Evolutionary conservation across 1,140 invertebrate genomes (phyloP), one percentile per base, ranked within the genome.

Genomic region (Armadillidium nasatum): DNA sequence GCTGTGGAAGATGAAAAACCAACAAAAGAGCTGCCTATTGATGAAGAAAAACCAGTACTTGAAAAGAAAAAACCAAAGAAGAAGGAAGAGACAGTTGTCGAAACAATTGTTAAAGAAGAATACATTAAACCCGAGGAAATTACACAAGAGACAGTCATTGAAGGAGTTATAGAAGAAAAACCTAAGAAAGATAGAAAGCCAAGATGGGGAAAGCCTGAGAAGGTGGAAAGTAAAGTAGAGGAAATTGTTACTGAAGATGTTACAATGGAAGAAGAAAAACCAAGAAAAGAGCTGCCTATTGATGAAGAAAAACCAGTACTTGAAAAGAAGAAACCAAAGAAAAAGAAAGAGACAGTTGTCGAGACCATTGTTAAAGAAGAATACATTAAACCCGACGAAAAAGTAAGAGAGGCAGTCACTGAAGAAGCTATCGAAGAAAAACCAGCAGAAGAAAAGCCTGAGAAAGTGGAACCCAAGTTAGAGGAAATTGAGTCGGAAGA

Each of bases 231-330:
- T n/a, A 54, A 67, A 75, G 67, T 71, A 23, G 70, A 46, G 11
- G 23, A 71, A 19, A 54, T 72, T 50, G 76, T 78, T 67, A 73
- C 78, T 33, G 73, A 78, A 68, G 22, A 21, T 15, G 76, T 50
- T 54, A 75, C 72, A 74, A 54, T 77, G 66, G 81, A 76, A 71
- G 76, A 21, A 76, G 75, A 68, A 69, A 71, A 74, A 46, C 76
- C 44, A 44, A 76, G 72, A 44, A 60, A 70, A 71, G 71, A n/a
- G n/a, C n/a, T n/a, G n/a, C n/a, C n/a, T n/a, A n/a, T n/a, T n/a
- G n/a, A n/a, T n/a, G n/a, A 22, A 71, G 70, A 69, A 7, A 74
- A 74, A n/a, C 33, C 74, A 19, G 78, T 76, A 76, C 71, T 66
- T 69, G 70, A 50, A 54, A 60, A 78, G 46, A 50, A 54, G 45